Percentiles rank a stretch among this genome's conserved stretches.
phyloP scores from a whole-genome alignment of 2,113 vertebrate species.

The Phyllostomus discolor region DNA sequence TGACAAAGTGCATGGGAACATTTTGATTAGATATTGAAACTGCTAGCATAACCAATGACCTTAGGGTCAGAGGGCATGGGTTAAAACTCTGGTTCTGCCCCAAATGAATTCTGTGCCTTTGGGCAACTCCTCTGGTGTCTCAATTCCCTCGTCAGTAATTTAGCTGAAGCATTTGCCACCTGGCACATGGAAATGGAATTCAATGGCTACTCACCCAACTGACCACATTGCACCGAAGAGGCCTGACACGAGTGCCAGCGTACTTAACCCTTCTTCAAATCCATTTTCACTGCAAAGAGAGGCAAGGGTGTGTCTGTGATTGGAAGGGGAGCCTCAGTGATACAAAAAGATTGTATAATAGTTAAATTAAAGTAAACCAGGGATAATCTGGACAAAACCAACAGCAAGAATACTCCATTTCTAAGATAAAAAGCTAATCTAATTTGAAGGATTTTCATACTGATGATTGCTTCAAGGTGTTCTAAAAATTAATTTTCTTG shows the following conservation, averaged over 20 bases:
- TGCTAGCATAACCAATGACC: background rate
- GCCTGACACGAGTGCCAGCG: conserved; percentile 84
- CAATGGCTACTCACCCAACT: conserved; percentile 78
- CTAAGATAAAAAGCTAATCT: background rate
- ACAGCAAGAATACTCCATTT: background rate
- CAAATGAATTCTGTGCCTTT: background rate
- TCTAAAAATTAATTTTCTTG: conserved; percentile 21
- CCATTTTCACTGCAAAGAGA: conserved; percentile 82
- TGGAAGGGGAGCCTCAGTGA: conserved; percentile 45
- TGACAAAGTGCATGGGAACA: background rate
- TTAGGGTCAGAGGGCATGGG: background rate
- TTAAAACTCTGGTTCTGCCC: background rate
- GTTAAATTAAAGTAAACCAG: background rate
- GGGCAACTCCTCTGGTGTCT: background rate
- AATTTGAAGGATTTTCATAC: background rate
- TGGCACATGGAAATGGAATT: background rate
- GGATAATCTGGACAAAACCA: background rate
- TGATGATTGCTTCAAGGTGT: background rate
- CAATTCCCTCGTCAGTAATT: background rate
- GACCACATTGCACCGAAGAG: conserved; percentile 83
- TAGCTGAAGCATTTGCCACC: background rate
- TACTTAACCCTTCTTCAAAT: conserved; percentile 84
- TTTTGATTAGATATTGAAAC: background rate
- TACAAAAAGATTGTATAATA: background rate
- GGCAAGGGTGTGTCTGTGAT: conserved; percentile 19